phyloP scores from a whole-genome alignment of 2,113 vertebrate genomes.

The Periophthalmodon schlosseri region DNA sequence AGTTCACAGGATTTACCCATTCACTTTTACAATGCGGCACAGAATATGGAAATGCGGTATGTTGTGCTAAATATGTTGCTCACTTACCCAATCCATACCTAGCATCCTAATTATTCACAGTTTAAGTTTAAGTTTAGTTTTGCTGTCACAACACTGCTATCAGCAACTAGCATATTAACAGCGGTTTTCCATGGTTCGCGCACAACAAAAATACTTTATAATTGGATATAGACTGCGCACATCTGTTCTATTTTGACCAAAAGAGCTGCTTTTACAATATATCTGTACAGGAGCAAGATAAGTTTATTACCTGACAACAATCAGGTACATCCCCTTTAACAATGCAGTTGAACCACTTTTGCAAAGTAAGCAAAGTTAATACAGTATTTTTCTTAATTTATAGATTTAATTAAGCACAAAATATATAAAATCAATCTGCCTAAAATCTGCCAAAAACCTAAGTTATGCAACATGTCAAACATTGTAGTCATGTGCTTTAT shows the following conservation, averaged over 20 bases:
- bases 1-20: slow-evolving; percentile 34
- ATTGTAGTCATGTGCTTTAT: not conserved
- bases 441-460: not conserved
- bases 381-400: not conserved
- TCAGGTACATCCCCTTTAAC: not conserved
- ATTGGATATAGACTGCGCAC: too few species aligned
- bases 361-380: not conserved
- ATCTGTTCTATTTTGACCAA: too few species aligned
- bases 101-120: too few species aligned
- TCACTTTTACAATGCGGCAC: slow-evolving; percentile 10
- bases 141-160: too few species aligned
- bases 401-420: not conserved
- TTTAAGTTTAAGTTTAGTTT: not conserved
- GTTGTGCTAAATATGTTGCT: not conserved
- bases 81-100: too few species aligned
- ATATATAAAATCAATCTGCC: not conserved
- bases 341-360: not conserved
- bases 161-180: too few species aligned
- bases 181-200: too few species aligned
- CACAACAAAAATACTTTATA: too few species aligned
- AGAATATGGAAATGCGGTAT: not conserved
- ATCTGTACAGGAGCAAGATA: too few species aligned
- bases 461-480: not conserved
- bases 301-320: too few species aligned
- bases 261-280: too few species aligned